phyloP scores from a whole-genome alignment of 2,113 vertebrate genomes.

The Phrynocephalus versicolor region DNA sequence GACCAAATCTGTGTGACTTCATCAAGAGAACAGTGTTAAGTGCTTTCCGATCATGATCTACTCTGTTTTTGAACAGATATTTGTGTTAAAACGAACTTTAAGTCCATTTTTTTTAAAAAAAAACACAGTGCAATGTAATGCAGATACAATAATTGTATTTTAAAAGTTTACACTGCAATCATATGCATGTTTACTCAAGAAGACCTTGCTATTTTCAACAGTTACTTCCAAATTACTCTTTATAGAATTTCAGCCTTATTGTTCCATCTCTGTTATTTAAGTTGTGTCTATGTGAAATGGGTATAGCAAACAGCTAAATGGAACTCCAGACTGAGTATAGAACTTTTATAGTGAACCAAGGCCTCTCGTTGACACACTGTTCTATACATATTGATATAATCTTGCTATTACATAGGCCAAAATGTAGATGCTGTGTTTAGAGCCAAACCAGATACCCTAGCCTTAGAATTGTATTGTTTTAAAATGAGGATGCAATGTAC shows the following conservation, averaged over 20 bases:
- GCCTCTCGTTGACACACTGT: background rate
- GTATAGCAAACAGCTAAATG: constrained; percentile 7
- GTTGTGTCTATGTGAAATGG: background rate
- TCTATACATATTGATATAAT: background rate
- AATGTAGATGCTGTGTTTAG: background rate
- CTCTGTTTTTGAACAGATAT: background rate
- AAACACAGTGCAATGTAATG: background rate
- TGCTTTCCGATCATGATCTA: background rate
- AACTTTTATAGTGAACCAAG: background rate
- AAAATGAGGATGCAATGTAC: constrained; percentile 52
- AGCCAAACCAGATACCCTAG: background rate
- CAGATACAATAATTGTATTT: background rate
- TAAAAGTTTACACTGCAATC: background rate
- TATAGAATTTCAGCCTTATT: background rate
- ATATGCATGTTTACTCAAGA: background rate
- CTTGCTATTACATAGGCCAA: background rate
- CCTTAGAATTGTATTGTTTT: constrained; percentile 41
- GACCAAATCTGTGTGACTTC: background rate
- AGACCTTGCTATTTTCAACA: background rate
- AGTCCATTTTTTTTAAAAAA: background rate
- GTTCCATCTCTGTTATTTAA: constrained; percentile 51
- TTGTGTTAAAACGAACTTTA: background rate
- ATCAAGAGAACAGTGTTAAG: background rate
- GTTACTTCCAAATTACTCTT: background rate
- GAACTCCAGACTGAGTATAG: background rate